These are phyloP conservation scores for Geotrypetes seraphini DNA, from an alignment of 2,797 vertebrate genomes.

Conservation along the genomic window DNA sequence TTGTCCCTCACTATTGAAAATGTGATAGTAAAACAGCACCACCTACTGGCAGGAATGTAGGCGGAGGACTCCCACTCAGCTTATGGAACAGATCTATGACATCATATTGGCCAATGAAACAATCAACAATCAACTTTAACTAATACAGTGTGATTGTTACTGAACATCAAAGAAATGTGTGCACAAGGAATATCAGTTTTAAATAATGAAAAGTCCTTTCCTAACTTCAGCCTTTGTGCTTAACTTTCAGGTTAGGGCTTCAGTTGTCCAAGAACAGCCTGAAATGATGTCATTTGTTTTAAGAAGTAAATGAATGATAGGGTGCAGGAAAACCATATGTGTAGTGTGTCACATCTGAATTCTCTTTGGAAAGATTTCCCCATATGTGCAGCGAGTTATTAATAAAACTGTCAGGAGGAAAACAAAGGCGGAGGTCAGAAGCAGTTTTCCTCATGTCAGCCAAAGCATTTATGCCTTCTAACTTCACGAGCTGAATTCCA, in stretches of 20 bases:
- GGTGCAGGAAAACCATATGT: background rate
- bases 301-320: background rate
- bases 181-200: no score
- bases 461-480: background rate
- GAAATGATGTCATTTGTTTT: background rate
- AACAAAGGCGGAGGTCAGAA: background rate
- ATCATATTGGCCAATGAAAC: no score
- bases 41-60: no score
- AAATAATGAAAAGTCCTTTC: background rate
- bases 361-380: slow-evolving; percentile 10
- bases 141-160: no score
- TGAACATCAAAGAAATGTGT: no score
- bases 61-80: no score
- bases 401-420: background rate
- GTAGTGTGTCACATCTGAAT: background rate
- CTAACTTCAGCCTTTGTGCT: background rate
- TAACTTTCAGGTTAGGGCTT: background rate
- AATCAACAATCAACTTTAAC: no score
- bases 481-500: background rate
- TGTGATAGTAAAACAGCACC: no score
- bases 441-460: background rate
- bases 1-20: no score
- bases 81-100: no score
- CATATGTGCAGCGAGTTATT: background rate
- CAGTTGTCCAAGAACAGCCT: background rate